Base-by-base conservation (phyloP, 1,140 invertebrate genomes). In the Cataglyphis hispanica region DNA sequence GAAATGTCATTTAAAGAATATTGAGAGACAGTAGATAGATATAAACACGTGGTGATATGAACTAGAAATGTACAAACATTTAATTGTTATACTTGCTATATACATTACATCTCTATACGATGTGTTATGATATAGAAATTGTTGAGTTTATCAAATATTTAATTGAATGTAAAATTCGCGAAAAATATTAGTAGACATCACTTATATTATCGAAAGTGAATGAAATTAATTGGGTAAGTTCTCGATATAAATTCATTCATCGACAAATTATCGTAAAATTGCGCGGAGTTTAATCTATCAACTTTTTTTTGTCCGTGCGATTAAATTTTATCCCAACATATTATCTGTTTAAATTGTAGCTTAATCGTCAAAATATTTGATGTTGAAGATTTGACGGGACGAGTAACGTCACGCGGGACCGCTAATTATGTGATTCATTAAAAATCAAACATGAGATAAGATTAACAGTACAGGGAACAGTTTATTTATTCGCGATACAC, bases 401-500 rank as follows among this genome's bases (percentile, higher is more conserved):
- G 43, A 76, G 31, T 63, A 40, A 76, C 46, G 16, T 50, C 13
- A 50, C 16, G 4, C 46, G 16, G 31, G 60, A 63, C 2, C 5
- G 58, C 11, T 76, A 43, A 53, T 76, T 58, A 19, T 31, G 58
- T 40, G 37, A 63, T 40, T 60, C 72, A 75, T 60, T 25, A 40
- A 25, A 1, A 25, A 40, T 27, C 43, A 25, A 43, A 43, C 22
- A 22, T 16, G n/a, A 53, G 34, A 76, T 63, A 40, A 61, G 19
- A 67, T 34, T 46, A 43, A 16, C 40, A 31, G 0, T n/a, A 11
- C 7, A 25, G 8, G 34, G n/a, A 78, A 78, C 7, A n/a, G 43
- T 67, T 80, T 53, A 53, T 80, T 69, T 56, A 11, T 58, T 58
- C 66, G 50, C 64, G 64, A 69, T 22, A 6, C 8, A 40, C 40